Percentiles rank a stretch among this genome's conserved stretches.
Evolutionary conservation across 2,797 vertebrate species (phyloP).

Genomic region (Acanthopagrus latus): DNA sequence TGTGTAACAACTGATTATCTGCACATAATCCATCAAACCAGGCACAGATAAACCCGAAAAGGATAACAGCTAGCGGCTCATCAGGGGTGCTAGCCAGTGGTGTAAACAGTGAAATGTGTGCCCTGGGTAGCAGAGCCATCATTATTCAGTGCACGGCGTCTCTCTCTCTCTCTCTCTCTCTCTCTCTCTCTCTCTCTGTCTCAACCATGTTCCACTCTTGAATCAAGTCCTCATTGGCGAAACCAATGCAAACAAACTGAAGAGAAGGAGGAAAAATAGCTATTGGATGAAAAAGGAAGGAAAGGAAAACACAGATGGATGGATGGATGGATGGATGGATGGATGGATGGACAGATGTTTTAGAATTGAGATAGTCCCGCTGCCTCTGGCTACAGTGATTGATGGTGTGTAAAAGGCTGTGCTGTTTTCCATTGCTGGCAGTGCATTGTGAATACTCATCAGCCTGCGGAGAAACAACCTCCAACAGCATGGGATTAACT

Average conservation of each 20-base stretch:
- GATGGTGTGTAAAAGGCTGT: constrained; percentile 33
- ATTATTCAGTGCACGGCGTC: constrained; percentile 47
- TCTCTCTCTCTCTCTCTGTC: too few species aligned
- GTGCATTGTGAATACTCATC: constrained; percentile 50
- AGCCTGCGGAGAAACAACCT: constrained; percentile 29
- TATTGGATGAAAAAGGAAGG: constrained; percentile 26
- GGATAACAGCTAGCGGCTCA: constrained; percentile 19
- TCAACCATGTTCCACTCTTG: neutral
- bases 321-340: neutral
- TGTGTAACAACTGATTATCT: constrained; percentile 11
- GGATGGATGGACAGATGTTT: constrained; percentile 34
- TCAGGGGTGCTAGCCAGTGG: constrained; percentile 16
- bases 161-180: constrained; percentile 8
- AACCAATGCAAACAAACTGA: constrained; percentile 7
- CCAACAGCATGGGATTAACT: constrained; percentile 36
- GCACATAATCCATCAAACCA: constrained; percentile 16
- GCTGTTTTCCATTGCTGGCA: constrained; percentile 52
- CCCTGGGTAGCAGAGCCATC: constrained; percentile 28
- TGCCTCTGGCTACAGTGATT: constrained; percentile 46
- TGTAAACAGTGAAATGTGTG: constrained; percentile 21
- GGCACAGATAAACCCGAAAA: constrained; percentile 11
- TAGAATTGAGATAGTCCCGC: constrained; percentile 24
- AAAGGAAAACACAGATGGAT: constrained; percentile 1
- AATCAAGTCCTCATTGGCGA: constrained; percentile 13
- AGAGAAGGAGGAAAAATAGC: neutral